These are phyloP conservation scores for Lepidothrix coronata DNA, from an alignment of 2,113 vertebrate species.

Conservation along the genomic window DNA sequence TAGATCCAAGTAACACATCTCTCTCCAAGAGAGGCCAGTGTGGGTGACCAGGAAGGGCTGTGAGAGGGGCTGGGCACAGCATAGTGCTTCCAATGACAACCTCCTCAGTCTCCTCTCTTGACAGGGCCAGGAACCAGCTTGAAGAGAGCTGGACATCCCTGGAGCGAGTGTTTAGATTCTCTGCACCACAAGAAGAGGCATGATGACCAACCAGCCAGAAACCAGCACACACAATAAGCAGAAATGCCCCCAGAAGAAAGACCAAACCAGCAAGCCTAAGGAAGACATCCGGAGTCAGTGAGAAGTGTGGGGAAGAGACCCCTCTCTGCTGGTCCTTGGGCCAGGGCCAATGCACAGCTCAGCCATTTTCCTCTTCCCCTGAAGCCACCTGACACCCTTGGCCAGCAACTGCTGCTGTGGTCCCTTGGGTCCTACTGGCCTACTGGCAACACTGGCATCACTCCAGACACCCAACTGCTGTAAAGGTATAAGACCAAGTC, in stretches of 20 bases:
- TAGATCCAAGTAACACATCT: background rate
- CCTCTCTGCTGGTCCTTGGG: accelerated
- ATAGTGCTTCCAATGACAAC: background rate
- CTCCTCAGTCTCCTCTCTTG: accelerated
- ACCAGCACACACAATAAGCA: background rate
- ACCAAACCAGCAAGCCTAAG: background rate
- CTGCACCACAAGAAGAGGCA: accelerated
- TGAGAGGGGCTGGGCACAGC: background rate
- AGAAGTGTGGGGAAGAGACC: background rate
- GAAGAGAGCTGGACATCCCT: background rate
- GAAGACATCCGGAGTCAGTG: background rate
- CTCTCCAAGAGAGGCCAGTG: background rate
- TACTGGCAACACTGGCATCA: background rate
- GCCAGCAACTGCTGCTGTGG: background rate
- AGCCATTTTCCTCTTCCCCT: background rate
- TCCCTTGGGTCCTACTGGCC: background rate
- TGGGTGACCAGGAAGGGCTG: background rate
- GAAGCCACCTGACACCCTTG: too few relatives aligned
- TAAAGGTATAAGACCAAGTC: background rate
- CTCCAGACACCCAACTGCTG: background rate
- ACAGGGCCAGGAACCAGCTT: background rate
- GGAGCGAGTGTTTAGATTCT: background rate
- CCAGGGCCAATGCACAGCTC: background rate
- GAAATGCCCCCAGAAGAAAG: background rate
- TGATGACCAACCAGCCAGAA: background rate